Conservation (phyloP, 2,113 vertebrate species). For the Erinaceus europaeus region DNA sequence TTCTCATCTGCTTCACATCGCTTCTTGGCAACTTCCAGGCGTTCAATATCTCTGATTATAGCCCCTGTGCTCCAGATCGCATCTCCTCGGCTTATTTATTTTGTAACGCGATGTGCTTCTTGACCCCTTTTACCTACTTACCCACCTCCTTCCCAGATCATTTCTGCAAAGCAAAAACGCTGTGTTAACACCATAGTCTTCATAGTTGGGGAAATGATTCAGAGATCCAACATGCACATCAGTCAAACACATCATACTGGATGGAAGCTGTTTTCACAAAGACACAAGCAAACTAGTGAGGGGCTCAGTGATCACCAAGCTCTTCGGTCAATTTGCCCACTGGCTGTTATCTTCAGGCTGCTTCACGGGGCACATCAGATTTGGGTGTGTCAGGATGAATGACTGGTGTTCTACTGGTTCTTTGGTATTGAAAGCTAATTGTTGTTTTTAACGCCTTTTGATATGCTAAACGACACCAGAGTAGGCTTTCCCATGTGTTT, state of each 20-base stretch:
- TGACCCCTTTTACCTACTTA: neutral
- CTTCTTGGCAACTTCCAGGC: too few relatives aligned
- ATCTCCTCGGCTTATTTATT: neutral
- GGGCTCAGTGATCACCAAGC: neutral
- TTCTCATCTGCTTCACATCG: too few relatives aligned
- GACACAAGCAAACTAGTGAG: neutral
- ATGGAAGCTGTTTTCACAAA: neutral
- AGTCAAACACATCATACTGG: neutral
- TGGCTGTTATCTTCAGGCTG: neutral
- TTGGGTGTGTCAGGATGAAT: slow-evolving; percentile 34
- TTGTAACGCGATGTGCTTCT: neutral
- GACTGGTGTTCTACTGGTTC: slow-evolving; percentile 46
- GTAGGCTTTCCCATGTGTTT: neutral
- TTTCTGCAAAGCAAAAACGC: neutral
- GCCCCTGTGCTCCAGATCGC: too few relatives aligned
- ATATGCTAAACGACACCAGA: slow-evolving; percentile 32
- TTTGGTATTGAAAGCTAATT: slow-evolving; percentile 40
- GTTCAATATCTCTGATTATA: too few relatives aligned
- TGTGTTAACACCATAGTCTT: neutral
- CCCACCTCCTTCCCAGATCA: neutral
- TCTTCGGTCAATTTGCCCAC: slow-evolving; percentile 8
- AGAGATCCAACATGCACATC: neutral
- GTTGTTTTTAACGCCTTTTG: slow-evolving; percentile 56
- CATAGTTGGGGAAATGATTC: neutral
- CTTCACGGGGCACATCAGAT: slow-evolving; percentile 1